Percentiles rank a stretch among this genome's conserved stretches.
These are phyloP conservation scores for Augochlora pura DNA, from an alignment of 1,140 invertebrate genomes.

Conservation along the genomic window DNA sequence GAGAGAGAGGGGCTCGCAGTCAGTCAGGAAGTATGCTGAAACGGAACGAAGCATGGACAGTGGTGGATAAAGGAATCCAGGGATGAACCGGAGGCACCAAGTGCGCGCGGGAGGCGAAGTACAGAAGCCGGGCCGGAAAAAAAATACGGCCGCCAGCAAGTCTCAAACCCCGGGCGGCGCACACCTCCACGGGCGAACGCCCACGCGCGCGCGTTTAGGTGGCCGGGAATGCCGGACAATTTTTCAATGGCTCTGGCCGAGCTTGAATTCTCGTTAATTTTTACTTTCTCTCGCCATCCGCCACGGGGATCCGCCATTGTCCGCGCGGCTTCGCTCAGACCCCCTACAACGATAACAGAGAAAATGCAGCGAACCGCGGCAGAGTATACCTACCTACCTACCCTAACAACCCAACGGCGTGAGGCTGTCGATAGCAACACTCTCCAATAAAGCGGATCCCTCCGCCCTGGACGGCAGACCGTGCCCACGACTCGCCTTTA, in stretches of 20 bases:
- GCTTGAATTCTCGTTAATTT: constrained; percentile 80
- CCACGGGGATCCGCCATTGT: constrained; percentile 74
- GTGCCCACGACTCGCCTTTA: constrained; percentile 49
- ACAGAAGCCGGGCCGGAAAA: constrained; percentile 45
- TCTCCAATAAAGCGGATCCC: constrained; percentile 75
- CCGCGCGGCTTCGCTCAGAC: constrained; percentile 70
- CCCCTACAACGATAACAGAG: constrained; percentile 76
- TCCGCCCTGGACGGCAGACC: constrained; percentile 52
- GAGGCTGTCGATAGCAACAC: constrained; percentile 75
- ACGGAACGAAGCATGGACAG: constrained; percentile 38
- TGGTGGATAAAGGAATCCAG: constrained; percentile 52
- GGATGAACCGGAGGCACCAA: constrained; percentile 23
- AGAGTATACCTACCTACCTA: constrained; percentile 69
- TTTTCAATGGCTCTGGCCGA: constrained; percentile 78
- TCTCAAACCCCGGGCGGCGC: constrained; percentile 63
- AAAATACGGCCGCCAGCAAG: constrained; percentile 60
- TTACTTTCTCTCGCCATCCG: constrained; percentile 78
- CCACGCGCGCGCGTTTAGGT: constrained; percentile 26
- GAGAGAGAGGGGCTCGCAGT: constrained; percentile 35
- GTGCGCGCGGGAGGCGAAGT: constrained; percentile 27
- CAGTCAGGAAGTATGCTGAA: constrained; percentile 32
- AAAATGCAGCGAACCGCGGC: constrained; percentile 76
- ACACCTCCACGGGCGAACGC: constrained; percentile 36
- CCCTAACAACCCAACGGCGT: constrained; percentile 67
- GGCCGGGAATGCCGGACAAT: constrained; percentile 70